Evolutionary conservation across 2,888 invertebrate genomes (phyloP).

Genomic region (Cylindroiulus punctatus): DNA sequence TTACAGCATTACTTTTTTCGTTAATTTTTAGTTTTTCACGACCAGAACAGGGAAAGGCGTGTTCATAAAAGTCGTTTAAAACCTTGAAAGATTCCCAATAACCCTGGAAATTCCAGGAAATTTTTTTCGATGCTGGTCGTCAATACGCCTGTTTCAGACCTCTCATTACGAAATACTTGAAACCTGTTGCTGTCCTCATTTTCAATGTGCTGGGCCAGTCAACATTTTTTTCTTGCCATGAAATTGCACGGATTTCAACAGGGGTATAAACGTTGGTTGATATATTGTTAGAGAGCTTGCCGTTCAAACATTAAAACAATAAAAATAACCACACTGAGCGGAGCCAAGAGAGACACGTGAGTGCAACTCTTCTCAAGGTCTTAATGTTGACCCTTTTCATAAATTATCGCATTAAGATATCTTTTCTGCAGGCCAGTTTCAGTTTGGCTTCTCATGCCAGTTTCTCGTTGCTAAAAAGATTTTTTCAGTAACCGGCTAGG

Average conservation of each 20-base stretch:
- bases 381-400: constrained; percentile 42
- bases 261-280: constrained; percentile 2
- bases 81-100: not conserved
- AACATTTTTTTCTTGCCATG: not conserved
- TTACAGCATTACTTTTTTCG: too few relatives aligned
- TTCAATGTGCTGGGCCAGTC: not conserved
- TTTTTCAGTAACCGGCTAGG: not conserved
- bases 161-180: constrained; percentile 5
- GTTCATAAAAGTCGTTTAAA: not conserved
- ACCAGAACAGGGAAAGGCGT: not conserved
- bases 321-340: constrained; percentile 14
- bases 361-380: constrained; percentile 42
- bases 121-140: not conserved
- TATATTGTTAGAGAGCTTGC: constrained; percentile 31
- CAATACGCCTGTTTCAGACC: not conserved
- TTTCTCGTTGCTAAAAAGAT: not conserved
- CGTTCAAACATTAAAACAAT: constrained; percentile 42
- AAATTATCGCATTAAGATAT: constrained; percentile 41
- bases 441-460: constrained; percentile 14
- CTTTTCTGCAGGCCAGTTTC: constrained; percentile 42
- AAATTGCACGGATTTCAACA: constrained; percentile 23
- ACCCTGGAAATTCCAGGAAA: not conserved
- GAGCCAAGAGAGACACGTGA: not conserved
- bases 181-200: constrained; percentile 34
- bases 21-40: too few relatives aligned